A percentile compares a stretch with the other conserved stretches of the same genome.
Evolutionary conservation across 2,797 vertebrate species (phyloP).

Genomic region (Paguma larvata): DNA sequence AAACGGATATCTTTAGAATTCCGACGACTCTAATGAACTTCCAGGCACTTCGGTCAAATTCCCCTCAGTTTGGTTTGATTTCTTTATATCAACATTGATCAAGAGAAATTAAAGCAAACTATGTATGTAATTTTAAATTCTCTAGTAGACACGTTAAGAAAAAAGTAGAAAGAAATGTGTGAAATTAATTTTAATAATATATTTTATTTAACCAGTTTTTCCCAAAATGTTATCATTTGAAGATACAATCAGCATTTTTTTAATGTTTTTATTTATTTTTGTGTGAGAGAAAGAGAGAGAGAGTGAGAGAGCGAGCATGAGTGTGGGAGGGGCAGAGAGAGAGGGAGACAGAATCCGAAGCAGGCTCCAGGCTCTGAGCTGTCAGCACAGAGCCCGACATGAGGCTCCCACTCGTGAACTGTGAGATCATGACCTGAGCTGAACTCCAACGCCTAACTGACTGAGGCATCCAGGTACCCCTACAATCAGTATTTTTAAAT

Average conservation of each 20-base stretch:
- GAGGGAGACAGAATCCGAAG: no score
- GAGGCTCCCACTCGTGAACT: no score
- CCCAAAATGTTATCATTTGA: conserved; percentile 4
- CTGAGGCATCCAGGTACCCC: no score
- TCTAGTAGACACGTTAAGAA: neutral
- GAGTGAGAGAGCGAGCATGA: no score
- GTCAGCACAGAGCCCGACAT: no score
- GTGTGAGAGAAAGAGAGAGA: no score
- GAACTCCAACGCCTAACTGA: no score
- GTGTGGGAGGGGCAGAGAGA: no score
- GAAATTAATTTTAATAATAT: conserved; percentile 35
- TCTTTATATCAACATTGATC: neutral
- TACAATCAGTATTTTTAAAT: neutral
- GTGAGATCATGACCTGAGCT: no score
- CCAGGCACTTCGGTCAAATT: neutral
- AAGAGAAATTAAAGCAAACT: neutral
- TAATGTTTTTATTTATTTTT: no score
- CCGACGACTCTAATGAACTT: neutral
- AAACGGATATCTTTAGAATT: conserved; percentile 9
- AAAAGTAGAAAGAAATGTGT: neutral
- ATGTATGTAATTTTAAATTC: neutral
- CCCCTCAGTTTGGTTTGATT: neutral
- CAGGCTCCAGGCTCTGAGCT: no score
- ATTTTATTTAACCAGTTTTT: conserved; percentile 20
- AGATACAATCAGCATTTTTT: neutral